A percentile compares a stretch with the other conserved stretches of the same genome.
phyloP scores from a whole-genome alignment of 2,888 invertebrate species.

The Leptarthrus brevirostris region DNA sequence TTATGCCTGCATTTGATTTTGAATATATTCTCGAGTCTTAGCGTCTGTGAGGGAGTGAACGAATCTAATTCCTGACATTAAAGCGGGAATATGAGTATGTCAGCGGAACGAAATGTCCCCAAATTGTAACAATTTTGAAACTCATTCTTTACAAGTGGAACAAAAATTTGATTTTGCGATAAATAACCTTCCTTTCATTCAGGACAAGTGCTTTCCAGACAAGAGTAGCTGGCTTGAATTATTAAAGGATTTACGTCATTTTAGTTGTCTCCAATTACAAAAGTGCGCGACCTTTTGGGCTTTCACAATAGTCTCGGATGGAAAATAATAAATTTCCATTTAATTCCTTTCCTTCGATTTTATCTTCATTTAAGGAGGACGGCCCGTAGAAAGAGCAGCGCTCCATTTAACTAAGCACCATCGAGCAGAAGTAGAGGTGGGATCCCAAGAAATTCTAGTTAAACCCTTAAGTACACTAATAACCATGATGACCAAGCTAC shows the following conservation, averaged over 20 bases:
- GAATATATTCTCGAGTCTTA: background rate
- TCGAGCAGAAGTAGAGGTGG: background rate
- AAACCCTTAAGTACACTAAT: conserved; percentile 8
- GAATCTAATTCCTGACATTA: background rate
- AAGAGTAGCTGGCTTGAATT: background rate
- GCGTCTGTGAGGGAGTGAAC: background rate
- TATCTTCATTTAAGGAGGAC: conserved; percentile 10
- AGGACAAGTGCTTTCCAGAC: background rate
- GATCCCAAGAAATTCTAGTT: background rate
- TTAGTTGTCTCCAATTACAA: background rate
- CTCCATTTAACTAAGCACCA: conserved; percentile 38
- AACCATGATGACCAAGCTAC: conserved; percentile 16
- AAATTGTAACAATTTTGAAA: background rate
- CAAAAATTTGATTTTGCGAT: too few species aligned
- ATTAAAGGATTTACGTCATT: background rate
- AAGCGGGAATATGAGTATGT: background rate
- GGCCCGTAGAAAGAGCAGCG: background rate
- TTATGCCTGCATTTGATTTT: background rate
- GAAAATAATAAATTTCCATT: too few species aligned
- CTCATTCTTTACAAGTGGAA: background rate
- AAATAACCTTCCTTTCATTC: too few species aligned
- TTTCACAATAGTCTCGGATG: too few species aligned
- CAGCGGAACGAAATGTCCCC: background rate
- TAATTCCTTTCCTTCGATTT: conserved; percentile 9
- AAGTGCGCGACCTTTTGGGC: background rate